Conservation (phyloP, 2,888 invertebrate genomes). For the Zaprionus lineosus region DNA sequence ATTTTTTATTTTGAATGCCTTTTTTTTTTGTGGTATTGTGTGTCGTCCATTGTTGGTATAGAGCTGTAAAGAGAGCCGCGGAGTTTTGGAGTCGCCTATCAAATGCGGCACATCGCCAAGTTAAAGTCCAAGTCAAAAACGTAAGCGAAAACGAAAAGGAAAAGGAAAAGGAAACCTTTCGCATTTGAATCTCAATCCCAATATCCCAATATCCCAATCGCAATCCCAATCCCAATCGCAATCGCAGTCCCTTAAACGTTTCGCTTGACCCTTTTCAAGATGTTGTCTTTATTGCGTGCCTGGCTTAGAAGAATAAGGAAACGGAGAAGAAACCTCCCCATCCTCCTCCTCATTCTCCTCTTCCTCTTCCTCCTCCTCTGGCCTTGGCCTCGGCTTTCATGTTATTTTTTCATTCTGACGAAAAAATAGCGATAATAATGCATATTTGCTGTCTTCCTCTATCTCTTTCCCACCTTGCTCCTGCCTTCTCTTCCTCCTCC, state of each 20-base stretch:
- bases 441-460: conserved; percentile 59
- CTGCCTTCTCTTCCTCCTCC: background rate
- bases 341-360: conserved; percentile 48
- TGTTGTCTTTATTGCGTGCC: conserved; percentile 77
- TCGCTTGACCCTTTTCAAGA: conserved; percentile 76
- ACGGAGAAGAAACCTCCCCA: conserved; percentile 38
- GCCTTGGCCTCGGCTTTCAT: conserved; percentile 28
- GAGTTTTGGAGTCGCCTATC: conserved; percentile 52
- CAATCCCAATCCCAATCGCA: conserved; percentile 33
- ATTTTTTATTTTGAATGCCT: conserved; percentile 6
- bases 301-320: conserved; percentile 59
- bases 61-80: conserved; percentile 59
- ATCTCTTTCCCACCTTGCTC: background rate
- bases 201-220: background rate
- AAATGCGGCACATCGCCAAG: conserved; percentile 63
- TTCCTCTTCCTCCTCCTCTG: too few species aligned
- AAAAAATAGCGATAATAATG: conserved; percentile 69
- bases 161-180: conserved; percentile 43
- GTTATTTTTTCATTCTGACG: conserved; percentile 44
- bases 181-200: conserved; percentile 61
- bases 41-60: conserved; percentile 48
- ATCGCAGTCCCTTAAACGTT: conserved; percentile 56
- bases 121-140: conserved; percentile 33
- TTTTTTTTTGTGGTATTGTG: conserved; percentile 36
- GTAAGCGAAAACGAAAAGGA: conserved; percentile 23